Evolutionary conservation across 2,888 invertebrate genomes (phyloP), one percentile per base, ranked within the genome.

Genomic region (Physocephala rufipes): DNA sequence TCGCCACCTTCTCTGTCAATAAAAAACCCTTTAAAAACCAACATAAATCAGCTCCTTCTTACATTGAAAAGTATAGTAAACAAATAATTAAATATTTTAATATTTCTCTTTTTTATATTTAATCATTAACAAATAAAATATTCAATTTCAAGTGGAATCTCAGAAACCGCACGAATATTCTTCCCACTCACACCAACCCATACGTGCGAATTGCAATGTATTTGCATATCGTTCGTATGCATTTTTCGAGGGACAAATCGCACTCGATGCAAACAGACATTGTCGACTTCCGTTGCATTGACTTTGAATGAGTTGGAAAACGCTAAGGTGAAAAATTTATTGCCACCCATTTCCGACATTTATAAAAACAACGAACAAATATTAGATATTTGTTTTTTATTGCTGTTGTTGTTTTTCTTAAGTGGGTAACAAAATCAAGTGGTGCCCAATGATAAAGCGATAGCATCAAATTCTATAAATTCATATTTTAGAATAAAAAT

Each of bases 251-350:
- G 21, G 21, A 55, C 16, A 13, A 28, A 28, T 21, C 16, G 58
- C 28, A 26, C 24, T 28, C 26, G 5, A 49, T n/a, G 16, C 19
- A n/a, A 30, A 30, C 4, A n/a, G n/a, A 26, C 66, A 66, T 36
- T 21, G 43, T 9, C n/a, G 15, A 19, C 51, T 21, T 55, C 55
- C 66, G 53, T 66, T 53, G 53, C 36, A 55, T 55, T 43, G 55
- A 66, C 66, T 55, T 66, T 36, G 43, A 16, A 55, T 36, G 55
- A 55, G 53, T 30, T n/a, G n/a, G n/a, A n/a, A n/a, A n/a, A n/a
- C n/a, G n/a, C n/a, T 66, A 55, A 53, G 43, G 53, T 55, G 51
- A 28, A 65, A 51, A 51, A 51, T 30, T 36, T 55, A 66, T 66
- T 43, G 51, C 21, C 24, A 53, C 28, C 16, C 51, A 63, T 63